Evolutionary conservation across 2,888 invertebrate genomes (phyloP), one percentile per base, ranked within the genome.

Genomic region (Tinea pellionella): DNA sequence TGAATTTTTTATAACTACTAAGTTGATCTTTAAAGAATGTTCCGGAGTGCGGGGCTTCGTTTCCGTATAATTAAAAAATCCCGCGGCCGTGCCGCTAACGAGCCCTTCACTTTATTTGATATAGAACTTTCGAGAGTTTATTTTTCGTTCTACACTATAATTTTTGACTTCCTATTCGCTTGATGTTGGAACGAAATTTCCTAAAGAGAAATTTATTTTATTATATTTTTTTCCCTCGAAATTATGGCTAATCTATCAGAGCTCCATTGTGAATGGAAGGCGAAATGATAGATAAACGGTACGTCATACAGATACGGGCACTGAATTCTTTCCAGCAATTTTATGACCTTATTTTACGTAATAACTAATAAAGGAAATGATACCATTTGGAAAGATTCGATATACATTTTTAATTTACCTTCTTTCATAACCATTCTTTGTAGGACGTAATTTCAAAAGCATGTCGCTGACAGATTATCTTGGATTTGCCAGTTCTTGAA

Each of bases 391-490:
- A 37, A 37, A 9, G 37, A 37, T 37, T 37, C 15, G 12, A 47
- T 47, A 47, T 47, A 47, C 47, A 47, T 47, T 47, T 47, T 47
- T 47, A 47, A 47, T 47, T 47, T 47, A 4, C 42, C 42, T 8
- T 47, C 47, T 16, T 47, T 47, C 12, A 16, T 13, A 47, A 16
- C 2, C 47, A 18, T 9, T 47, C 53, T 53, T 53, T 53, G 24
- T 57, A 6, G 67, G 64, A 62, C 71, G 76, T 82, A 81, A 81
- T 80, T 82, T 77, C 69, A 68, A 68, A 80, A 78, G 71, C 79
- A 72, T 79, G 82, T 80, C 74, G 71, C 68, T 69, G 69, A 65
- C 69, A 78, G 81, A 82, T 83, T 79, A 83, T 78, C 78, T 72
- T 67, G 77, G 78, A 76, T 80, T 79, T 75, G 69, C 73, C 68